A percentile compares a stretch with the other conserved stretches of the same genome.
These are phyloP conservation scores for Bothrops jararaca DNA, from an alignment of 2,113 vertebrate genomes.

Conservation along the genomic window DNA sequence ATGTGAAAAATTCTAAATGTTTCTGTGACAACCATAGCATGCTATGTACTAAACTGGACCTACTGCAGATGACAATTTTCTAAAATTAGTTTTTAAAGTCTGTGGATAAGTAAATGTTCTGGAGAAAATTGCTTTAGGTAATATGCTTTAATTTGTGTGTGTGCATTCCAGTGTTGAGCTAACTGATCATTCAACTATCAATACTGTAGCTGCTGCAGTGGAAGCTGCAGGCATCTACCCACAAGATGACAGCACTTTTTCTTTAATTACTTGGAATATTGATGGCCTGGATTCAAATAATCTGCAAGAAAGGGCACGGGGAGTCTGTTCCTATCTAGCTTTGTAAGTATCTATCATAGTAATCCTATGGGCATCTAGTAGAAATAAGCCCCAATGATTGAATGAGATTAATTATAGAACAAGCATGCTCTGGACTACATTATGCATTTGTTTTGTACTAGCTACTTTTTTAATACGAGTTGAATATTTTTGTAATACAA, in stretches of 20 bases:
- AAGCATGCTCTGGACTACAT: background rate
- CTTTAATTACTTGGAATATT: slow-evolving; percentile 90
- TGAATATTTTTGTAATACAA: background rate
- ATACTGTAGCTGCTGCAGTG: background rate
- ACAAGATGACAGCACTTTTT: slow-evolving; percentile 75
- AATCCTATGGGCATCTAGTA: background rate
- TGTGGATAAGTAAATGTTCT: background rate
- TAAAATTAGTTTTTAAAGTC: background rate
- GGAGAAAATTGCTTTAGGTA: background rate
- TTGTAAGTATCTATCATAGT: slow-evolving; percentile 75
- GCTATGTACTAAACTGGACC: background rate
- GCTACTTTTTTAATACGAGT: background rate
- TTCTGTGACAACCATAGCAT: background rate
- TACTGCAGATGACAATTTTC: background rate
- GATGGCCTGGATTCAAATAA: slow-evolving; percentile 85
- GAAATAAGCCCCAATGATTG: background rate
- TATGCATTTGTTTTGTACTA: background rate
- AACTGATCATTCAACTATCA: slow-evolving; percentile 72
- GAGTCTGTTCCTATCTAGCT: slow-evolving; percentile 82
- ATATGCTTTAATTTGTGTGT: background rate
- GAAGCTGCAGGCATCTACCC: slow-evolving; percentile 25
- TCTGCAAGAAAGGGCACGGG: slow-evolving; percentile 79
- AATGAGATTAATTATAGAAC: background rate
- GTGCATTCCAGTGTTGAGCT: slow-evolving; percentile 82
- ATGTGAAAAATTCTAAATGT: background rate